phyloP scores from a whole-genome alignment of 2,113 vertebrate genomes.

The Craseonycteris thonglongyai region DNA sequence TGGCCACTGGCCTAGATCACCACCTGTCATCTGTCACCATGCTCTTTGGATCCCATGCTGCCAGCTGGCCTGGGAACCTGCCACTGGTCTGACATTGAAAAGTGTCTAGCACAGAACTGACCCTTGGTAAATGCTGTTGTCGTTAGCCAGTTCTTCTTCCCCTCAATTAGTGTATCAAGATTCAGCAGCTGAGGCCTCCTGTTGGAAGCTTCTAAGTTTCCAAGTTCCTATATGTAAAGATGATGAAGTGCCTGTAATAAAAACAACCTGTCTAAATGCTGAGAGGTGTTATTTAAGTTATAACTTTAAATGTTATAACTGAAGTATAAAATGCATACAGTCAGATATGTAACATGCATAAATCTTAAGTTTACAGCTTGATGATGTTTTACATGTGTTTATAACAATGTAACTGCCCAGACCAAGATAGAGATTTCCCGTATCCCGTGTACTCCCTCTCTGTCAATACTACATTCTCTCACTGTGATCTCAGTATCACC shows the following conservation, averaged over 20 bases:
- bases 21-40: not conserved
- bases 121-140: not conserved
- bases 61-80: not conserved
- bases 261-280: not conserved
- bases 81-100: no score
- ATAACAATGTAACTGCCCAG: not conserved
- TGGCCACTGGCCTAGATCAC: not conserved
- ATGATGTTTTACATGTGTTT: not conserved
- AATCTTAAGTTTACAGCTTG: not conserved
- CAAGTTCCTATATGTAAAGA: not conserved
- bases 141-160: not conserved
- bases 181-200: not conserved
- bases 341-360: not conserved
- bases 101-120: not conserved
- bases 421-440: not conserved
- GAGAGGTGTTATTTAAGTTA: not conserved
- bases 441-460: no score
- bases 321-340: not conserved
- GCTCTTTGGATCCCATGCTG: not conserved
- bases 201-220: not conserved
- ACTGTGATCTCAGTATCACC: not conserved
- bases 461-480: no score
- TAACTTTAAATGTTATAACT: not conserved
- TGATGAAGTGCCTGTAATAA: not conserved
- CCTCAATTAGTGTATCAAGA: not conserved